phyloP scores from a whole-genome alignment of 2,888 invertebrate genomes.

The Heliconius aoede region DNA sequence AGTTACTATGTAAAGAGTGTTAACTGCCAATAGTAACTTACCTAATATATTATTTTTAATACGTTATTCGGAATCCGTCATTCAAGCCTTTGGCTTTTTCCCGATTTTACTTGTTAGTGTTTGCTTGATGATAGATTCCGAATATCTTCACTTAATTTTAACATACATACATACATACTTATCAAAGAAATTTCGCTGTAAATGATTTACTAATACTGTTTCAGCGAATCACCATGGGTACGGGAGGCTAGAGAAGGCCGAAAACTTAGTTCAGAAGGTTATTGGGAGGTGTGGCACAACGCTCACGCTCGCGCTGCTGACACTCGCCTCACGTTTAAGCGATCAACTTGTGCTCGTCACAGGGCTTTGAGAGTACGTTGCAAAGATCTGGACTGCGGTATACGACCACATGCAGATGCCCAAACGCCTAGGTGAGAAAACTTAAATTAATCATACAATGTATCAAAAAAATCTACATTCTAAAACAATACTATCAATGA shows the following conservation, averaged over 20 bases:
- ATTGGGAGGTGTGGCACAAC: constrained; percentile 85
- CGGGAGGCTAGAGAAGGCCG: constrained; percentile 76
- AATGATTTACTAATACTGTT: constrained; percentile 30
- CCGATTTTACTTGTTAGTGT: no score
- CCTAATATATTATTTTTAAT: no score
- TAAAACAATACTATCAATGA: background rate
- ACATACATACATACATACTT: no score
- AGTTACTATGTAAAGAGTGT: no score
- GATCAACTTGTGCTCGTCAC: constrained; percentile 84
- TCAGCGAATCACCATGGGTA: constrained; percentile 72
- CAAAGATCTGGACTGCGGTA: constrained; percentile 87
- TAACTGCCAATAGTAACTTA: no score
- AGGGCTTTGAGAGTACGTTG: constrained; percentile 88
- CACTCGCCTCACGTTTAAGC: constrained; percentile 86
- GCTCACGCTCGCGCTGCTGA: constrained; percentile 79
- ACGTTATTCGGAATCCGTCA: no score
- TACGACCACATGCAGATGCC: constrained; percentile 85
- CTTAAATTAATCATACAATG: background rate
- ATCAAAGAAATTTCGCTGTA: background rate
- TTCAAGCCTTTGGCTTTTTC: no score
- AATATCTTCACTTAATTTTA: background rate
- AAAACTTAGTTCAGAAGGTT: constrained; percentile 68
- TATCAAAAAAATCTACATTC: background rate
- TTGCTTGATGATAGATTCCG: no score
- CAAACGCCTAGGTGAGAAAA: constrained; percentile 86